A percentile compares a stretch with the other conserved stretches of the same genome.
phyloP scores from a whole-genome alignment of 2,797 vertebrate species.

The Limnodromus scolopaceus region DNA sequence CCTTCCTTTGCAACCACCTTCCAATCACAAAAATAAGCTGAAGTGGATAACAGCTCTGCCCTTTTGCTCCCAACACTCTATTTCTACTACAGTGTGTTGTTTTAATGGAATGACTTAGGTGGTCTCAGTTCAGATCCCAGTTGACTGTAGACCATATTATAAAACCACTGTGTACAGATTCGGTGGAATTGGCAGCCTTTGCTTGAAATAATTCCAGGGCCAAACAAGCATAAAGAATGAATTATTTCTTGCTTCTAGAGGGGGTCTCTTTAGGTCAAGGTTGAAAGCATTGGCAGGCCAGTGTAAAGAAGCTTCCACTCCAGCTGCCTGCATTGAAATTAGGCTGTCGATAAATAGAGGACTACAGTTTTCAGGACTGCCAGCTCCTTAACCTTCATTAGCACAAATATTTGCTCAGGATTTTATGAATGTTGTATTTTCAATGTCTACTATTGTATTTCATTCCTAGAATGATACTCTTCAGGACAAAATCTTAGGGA shows the following conservation, averaged over 20 bases:
- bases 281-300: constrained; percentile 62
- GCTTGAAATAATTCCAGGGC: constrained; percentile 61
- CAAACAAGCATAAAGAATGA: constrained; percentile 68
- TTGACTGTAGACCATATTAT: constrained; percentile 33
- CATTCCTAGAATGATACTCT: background rate
- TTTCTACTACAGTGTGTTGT: background rate
- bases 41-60: constrained; percentile 48
- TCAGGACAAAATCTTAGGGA: background rate
- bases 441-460: constrained; percentile 26
- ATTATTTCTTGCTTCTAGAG: constrained; percentile 72
- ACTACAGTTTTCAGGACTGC: constrained; percentile 58
- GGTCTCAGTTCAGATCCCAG: constrained; percentile 36
- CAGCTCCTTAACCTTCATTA: constrained; percentile 73
- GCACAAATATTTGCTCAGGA: constrained; percentile 73
- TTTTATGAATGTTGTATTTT: constrained; percentile 61
- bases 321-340: constrained; percentile 64
- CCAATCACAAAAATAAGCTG: constrained; percentile 3
- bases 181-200: constrained; percentile 47
- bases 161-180: constrained; percentile 52
- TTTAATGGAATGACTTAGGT: constrained; percentile 60
- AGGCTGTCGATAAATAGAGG: constrained; percentile 59
- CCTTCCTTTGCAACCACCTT: constrained; percentile 9
- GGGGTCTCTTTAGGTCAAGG: constrained; percentile 75
- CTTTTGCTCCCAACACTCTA: constrained; percentile 19
- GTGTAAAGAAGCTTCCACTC: constrained; percentile 52